Percentiles rank a stretch among this genome's conserved stretches.
Evolutionary conservation across 2,797 vertebrate species (phyloP).

Genomic region (Emydoidea blandingii): DNA sequence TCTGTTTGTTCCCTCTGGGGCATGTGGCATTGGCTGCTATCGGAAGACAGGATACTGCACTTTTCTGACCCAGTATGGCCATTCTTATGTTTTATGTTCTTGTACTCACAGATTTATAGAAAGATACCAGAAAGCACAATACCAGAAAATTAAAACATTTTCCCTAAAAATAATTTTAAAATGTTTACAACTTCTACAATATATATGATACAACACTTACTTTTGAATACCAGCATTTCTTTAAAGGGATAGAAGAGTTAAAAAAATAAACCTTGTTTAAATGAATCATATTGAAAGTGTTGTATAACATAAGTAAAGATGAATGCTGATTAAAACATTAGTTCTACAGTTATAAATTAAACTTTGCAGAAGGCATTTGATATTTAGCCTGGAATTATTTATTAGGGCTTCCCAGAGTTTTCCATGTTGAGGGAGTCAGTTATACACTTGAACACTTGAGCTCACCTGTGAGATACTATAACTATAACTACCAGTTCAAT

Average conservation of each 20-base stretch:
- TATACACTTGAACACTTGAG: slow-evolving; percentile 61
- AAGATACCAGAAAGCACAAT: neutral
- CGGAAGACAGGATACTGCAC: too few species aligned
- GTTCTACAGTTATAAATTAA: neutral
- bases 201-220: neutral
- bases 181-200: neutral
- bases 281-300: neutral
- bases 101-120: neutral
- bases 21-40: too few species aligned
- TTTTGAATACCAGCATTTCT: neutral
- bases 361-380: slow-evolving; percentile 68
- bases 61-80: too few species aligned
- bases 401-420: slow-evolving; percentile 74
- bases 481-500: slow-evolving; percentile 78
- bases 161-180: neutral
- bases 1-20: too few species aligned
- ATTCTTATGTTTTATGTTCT: too few species aligned
- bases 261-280: neutral
- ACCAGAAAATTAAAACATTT: neutral
- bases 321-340: slow-evolving; percentile 23
- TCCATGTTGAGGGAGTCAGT: slow-evolving; percentile 72
- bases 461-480: slow-evolving; percentile 68
- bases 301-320: slow-evolving; percentile 27
- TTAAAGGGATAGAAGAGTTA: slow-evolving; percentile 40
- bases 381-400: slow-evolving; percentile 79